phyloP scores from a whole-genome alignment of 2,888 invertebrate genomes.

The Habrosyne pyritoides region DNA sequence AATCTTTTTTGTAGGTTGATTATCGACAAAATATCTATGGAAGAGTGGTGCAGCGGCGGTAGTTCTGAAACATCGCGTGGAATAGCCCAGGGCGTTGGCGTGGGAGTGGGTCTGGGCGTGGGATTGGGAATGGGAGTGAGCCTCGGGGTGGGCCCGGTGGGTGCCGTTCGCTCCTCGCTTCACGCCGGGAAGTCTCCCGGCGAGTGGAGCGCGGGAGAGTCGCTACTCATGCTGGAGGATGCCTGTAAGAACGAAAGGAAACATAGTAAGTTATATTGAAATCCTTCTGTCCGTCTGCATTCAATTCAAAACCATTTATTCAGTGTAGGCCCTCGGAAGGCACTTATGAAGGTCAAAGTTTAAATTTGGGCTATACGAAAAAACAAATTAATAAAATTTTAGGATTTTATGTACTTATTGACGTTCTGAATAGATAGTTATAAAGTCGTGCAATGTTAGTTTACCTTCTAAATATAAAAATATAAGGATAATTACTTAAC shows the following conservation, averaged over 20 bases:
- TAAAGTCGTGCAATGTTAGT: too few species aligned
- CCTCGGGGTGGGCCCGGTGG: slow-evolving; percentile 20
- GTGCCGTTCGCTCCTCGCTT: slow-evolving; percentile 46
- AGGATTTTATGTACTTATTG: too few species aligned
- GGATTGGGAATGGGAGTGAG: slow-evolving; percentile 1
- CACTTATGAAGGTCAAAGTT: too few species aligned
- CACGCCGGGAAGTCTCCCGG: slow-evolving; percentile 77
- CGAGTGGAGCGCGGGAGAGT: slow-evolving; percentile 78
- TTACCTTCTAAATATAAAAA: too few species aligned
- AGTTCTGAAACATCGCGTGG: slow-evolving; percentile 43
- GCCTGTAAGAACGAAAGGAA: slow-evolving; percentile 78
- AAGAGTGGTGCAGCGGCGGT: slow-evolving; percentile 53
- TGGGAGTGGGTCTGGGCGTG: slow-evolving; percentile 24
- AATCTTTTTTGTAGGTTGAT: slow-evolving; percentile 57
- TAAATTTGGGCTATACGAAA: too few species aligned
- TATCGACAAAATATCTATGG: slow-evolving; percentile 74
- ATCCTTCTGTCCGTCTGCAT: too few species aligned
- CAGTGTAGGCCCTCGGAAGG: too few species aligned
- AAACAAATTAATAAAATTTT: too few species aligned
- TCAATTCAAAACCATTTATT: too few species aligned
- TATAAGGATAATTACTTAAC: too few species aligned
- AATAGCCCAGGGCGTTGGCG: slow-evolving; percentile 18
- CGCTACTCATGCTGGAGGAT: slow-evolving; percentile 77
- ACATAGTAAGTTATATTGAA: slow-evolving; percentile 58
- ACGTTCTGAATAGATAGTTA: too few species aligned